These are phyloP conservation scores for Pyrgus malvae DNA, from an alignment of 2,888 invertebrate species.

Conservation along the genomic window DNA sequence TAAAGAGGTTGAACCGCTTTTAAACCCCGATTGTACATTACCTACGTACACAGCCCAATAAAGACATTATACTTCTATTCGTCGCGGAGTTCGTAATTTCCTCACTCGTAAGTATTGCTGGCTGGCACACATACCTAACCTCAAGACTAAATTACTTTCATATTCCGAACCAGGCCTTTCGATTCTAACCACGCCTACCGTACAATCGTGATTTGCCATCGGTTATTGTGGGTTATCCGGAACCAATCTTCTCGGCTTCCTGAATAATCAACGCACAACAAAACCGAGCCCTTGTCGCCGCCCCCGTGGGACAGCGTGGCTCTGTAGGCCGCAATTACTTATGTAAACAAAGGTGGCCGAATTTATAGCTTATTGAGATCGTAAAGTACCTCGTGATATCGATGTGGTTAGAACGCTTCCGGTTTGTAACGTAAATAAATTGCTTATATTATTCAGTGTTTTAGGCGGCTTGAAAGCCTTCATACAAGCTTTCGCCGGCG, in stretches of 20 bases:
- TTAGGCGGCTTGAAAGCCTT: no score
- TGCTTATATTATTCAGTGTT: background rate
- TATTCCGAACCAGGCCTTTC: background rate
- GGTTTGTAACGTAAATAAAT: background rate
- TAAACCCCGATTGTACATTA: no score
- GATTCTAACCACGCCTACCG: no score
- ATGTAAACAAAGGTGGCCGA: slow-evolving; percentile 39
- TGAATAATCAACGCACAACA: slow-evolving; percentile 20
- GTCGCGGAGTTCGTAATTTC: no score
- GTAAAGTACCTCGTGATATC: slow-evolving; percentile 18
- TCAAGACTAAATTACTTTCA: no score
- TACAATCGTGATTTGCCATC: no score
- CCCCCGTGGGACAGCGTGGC: slow-evolving; percentile 5
- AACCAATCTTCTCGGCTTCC: slow-evolving; percentile 12
- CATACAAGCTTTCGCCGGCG: no score
- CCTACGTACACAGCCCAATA: no score
- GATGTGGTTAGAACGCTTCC: background rate
- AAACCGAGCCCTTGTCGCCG: slow-evolving; percentile 12
- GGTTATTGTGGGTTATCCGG: slow-evolving; percentile 2
- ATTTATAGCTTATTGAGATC: slow-evolving; percentile 39
- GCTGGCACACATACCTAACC: no score
- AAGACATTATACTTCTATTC: no score
- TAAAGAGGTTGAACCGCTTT: no score
- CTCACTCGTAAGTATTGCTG: no score
- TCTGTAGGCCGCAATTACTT: slow-evolving; percentile 33